Conservation (phyloP, 2,113 vertebrate genomes). For the Pollimyrus isidori region DNA sequence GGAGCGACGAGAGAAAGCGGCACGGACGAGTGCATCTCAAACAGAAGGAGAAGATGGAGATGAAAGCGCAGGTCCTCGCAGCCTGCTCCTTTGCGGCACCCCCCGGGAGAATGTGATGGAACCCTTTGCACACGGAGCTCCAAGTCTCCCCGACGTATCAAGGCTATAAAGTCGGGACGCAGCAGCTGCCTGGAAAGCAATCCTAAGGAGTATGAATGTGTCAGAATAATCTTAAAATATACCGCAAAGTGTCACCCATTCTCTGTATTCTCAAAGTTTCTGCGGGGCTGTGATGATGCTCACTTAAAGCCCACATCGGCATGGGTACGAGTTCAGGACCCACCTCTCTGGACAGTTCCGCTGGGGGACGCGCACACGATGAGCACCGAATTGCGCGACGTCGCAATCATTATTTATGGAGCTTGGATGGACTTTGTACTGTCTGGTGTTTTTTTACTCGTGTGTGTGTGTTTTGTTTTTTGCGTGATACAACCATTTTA, state of each 20-base stretch:
- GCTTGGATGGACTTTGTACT: slow-evolving; percentile 34
- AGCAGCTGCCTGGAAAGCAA: background rate
- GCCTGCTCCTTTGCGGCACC: slow-evolving; percentile 31
- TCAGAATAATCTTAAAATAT: background rate
- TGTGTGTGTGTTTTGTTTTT: background rate
- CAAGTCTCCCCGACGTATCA: background rate
- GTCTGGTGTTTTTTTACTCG: slow-evolving; percentile 45
- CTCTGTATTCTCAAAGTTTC: background rate
- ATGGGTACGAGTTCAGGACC: slow-evolving; percentile 56
- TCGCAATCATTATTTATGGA: background rate
- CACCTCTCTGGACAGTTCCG: slow-evolving; percentile 58
- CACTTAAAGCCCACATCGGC: slow-evolving; percentile 31
- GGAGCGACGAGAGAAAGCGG: slow-evolving; percentile 84
- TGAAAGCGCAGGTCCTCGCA: slow-evolving; percentile 31
- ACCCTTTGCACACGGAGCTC: background rate
- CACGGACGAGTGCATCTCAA: slow-evolving; percentile 90
- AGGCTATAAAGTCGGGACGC: background rate
- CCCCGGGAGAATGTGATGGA: slow-evolving; percentile 59
- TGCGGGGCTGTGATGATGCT: background rate
- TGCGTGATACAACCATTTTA: slow-evolving; percentile 44
- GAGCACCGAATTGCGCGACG: slow-evolving; percentile 31
- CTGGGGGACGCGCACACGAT: background rate
- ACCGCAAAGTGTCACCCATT: background rate
- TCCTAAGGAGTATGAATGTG: background rate
- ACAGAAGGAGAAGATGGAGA: slow-evolving; percentile 52